A percentile compares a stretch with the other conserved stretches of the same genome.
Evolutionary conservation across 2,888 invertebrate genomes (phyloP).

Genomic region (Folsomia candida): DNA sequence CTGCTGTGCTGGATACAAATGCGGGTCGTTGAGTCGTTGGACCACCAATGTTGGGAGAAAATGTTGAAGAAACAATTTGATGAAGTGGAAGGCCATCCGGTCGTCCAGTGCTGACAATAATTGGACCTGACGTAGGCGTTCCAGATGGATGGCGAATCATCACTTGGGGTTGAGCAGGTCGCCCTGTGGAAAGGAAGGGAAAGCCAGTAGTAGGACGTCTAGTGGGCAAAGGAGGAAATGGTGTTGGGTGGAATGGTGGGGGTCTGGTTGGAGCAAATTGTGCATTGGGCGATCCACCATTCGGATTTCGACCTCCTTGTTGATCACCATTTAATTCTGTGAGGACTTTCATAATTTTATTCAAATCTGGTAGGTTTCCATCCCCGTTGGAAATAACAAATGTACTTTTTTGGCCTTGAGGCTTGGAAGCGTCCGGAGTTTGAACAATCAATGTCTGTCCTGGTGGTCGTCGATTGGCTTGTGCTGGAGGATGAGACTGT

Average conservation of each 20-base stretch:
- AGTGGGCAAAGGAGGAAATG: slow-evolving; percentile 17
- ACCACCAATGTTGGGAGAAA: slow-evolving; percentile 6
- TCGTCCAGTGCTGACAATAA: background rate
- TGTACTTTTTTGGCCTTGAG: slow-evolving; percentile 31
- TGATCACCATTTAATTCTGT: slow-evolving; percentile 36
- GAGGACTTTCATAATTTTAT: slow-evolving; percentile 42
- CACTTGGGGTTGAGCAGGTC: slow-evolving; percentile 7
- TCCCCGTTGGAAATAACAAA: slow-evolving; percentile 39
- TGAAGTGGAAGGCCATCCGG: background rate
- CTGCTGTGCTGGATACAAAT: slow-evolving; percentile 21
- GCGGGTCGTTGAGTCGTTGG: slow-evolving; percentile 12
- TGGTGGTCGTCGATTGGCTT: background rate
- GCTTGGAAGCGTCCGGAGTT: slow-evolving; percentile 18
- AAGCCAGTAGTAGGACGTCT: slow-evolving; percentile 9
- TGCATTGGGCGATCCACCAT: no score
- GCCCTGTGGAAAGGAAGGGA: background rate
- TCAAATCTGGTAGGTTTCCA: slow-evolving; percentile 34
- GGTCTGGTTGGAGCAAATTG: slow-evolving; percentile 6
- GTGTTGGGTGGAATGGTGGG: slow-evolving; percentile 5
- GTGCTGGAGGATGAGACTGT: no score
- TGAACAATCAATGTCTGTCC: slow-evolving; percentile 34
- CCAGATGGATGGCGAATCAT: slow-evolving; percentile 12
- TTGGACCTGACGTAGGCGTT: slow-evolving; percentile 3
- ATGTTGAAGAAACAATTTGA: slow-evolving; percentile 7
- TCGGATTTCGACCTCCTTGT: background rate